phyloP scores from a whole-genome alignment of 2,113 vertebrate species.

The Stictonetta naevosa region DNA sequence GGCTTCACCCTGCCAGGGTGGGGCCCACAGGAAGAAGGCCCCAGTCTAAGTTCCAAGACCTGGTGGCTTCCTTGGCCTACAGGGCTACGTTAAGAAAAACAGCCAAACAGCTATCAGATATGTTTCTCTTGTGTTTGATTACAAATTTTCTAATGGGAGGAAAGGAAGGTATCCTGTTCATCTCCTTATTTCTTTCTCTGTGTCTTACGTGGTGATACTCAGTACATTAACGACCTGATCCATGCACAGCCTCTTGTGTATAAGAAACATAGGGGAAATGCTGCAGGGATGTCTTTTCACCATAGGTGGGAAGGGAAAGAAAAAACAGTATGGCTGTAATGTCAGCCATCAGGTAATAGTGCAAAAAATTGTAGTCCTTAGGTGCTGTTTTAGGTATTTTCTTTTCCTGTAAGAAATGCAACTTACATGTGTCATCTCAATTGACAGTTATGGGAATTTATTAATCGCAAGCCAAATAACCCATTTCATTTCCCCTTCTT shows the following conservation, averaged over 20 bases:
- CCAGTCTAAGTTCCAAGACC: too few species aligned
- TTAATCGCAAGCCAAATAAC: slow-evolving; percentile 72
- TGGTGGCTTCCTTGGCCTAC: neutral
- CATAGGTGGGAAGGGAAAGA: neutral
- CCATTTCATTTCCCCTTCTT: slow-evolving; percentile 73
- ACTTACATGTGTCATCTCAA: slow-evolving; percentile 15
- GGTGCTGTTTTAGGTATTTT: neutral
- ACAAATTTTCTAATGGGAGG: accelerated
- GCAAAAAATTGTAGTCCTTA: neutral
- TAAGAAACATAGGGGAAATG: neutral
- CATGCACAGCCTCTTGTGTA: neutral
- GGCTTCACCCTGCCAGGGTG: neutral
- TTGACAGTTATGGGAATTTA: slow-evolving; percentile 75
- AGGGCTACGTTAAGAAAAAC: accelerated
- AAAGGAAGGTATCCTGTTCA: neutral
- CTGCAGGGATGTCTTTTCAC: neutral
- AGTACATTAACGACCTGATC: too few species aligned
- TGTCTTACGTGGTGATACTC: neutral
- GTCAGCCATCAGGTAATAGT: neutral
- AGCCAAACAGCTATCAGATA: neutral
- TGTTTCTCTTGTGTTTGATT: too few species aligned
- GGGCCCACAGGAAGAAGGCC: neutral
- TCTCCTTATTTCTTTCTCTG: neutral
- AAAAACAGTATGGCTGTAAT: neutral
- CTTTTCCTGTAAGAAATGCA: slow-evolving; percentile 65